These are phyloP conservation scores for Drosophila cardini DNA, from an alignment of 1,140 invertebrate genomes.

Conservation along the genomic window DNA sequence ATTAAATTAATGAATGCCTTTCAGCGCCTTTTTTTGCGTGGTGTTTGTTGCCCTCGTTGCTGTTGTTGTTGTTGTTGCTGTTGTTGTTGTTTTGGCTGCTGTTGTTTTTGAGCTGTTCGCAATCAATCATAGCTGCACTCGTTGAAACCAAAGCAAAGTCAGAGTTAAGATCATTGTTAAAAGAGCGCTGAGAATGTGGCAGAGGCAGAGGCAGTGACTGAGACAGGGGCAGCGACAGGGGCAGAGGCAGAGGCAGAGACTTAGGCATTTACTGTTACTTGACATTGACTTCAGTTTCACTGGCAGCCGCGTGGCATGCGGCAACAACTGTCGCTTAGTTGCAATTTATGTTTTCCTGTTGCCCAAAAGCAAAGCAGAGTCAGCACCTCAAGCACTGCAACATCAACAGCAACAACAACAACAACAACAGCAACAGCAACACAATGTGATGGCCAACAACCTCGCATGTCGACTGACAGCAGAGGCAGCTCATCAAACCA, in stretches of 20 bases:
- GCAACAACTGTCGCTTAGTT: conserved; percentile 68
- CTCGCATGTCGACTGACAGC: conserved; percentile 56
- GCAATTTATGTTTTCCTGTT: conserved; percentile 81
- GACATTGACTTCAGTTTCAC: conserved; percentile 61
- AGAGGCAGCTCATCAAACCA: conserved; percentile 21
- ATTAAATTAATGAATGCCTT: conserved; percentile 82
- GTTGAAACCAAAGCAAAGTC: conserved; percentile 18
- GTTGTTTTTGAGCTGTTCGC: conserved; percentile 33
- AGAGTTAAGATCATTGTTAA: not conserved
- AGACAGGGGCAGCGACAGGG: conserved; percentile 2
- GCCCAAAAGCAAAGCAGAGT: conserved; percentile 48
- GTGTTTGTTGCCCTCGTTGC: conserved; percentile 2
- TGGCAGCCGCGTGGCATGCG: conserved; percentile 29
- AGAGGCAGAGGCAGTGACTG: not conserved
- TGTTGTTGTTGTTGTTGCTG: conserved; percentile 25
- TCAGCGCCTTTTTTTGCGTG: conserved; percentile 56
- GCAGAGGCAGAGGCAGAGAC: conserved; percentile 21
- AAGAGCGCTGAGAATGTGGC: not conserved
- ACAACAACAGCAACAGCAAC: conserved; percentile 5
- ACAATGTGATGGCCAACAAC: conserved; percentile 48
- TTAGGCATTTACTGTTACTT: conserved; percentile 64
- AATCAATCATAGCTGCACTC: conserved; percentile 74
- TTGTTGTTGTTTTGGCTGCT: conserved; percentile 28
- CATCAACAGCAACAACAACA: conserved; percentile 7
- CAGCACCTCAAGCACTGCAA: conserved; percentile 43